Base-by-base conservation (phyloP, 2,113 vertebrate genomes). In the Ascaphus truei region DNA sequence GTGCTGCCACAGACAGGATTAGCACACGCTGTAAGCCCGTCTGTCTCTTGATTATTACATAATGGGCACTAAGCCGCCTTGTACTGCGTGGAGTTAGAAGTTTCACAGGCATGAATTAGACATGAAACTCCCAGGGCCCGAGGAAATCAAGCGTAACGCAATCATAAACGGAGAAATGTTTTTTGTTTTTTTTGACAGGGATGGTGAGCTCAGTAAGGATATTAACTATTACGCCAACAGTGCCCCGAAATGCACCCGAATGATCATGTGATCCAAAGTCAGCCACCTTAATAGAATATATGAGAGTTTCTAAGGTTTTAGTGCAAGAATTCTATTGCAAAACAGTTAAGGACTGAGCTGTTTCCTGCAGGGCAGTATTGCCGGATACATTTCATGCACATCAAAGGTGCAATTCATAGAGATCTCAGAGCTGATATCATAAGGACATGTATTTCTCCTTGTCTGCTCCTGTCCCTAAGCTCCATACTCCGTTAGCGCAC, bases 181-280 rank as follows among this genome's bases (percentile, higher is more conserved):
- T 26, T 66, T 36, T 31, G 34, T 6, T 26, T 31, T 66, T 26
- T 66, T 36, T 31, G 34, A 27, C 63, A 56, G 36, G n/a, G 45
- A 41, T 26, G 31, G n/a, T 30, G 37, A 41, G 18, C 56, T 56
- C 27, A 52, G 30, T 56, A 26, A 36, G 23, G 16, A 66, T 34
- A 25, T 30, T 56, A 66, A 45, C 51, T 31, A 66, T 65, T 53
- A 65, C 34, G 16, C 20, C 29, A 51, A 16, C 30, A 30, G n/a
- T 36, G 37, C 58, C 22, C 26, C n/a, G 29, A n/a, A 18, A 15
- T 16, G 10, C 16, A 62, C 31, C 41, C 5, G n/a, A 43, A 39
- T 61, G 20, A 11, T 60, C 27, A 13, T 26, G 20, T 41, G 58
- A 43, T 47, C 31, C 47, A n/a, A 47, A 62, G 33, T 39, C 59